Conservation (phyloP, 37 sponge, comb jelly and placozoan species). For the Chondrosia reniformis region DNA sequence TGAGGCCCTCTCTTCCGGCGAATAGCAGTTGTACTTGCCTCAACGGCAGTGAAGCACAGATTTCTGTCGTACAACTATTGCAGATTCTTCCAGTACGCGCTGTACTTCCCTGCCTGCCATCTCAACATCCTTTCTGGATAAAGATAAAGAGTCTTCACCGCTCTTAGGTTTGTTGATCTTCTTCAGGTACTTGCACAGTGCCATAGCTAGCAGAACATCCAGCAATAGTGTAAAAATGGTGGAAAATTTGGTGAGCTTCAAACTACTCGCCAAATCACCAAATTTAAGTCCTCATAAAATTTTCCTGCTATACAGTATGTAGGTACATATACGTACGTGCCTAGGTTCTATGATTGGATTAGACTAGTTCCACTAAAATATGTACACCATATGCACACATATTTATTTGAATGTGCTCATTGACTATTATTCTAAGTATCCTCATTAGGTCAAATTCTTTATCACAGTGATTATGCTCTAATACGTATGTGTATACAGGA, state of each 20-base stretch:
- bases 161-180: neutral
- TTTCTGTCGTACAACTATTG: neutral
- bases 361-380: too few relatives aligned
- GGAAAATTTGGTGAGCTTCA: constrained; percentile 7
- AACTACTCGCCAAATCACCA: constrained; percentile 7
- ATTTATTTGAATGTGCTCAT: too few relatives aligned
- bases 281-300: constrained; percentile 2
- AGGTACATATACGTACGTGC: too few relatives aligned
- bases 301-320: constrained; percentile 1
- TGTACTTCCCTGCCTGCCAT: constrained; percentile 3
- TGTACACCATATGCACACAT: too few relatives aligned
- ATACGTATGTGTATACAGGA: constrained; percentile 37
- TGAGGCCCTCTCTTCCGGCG: constrained; percentile 12
- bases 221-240: too few relatives aligned
- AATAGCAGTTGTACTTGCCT: constrained; percentile 10
- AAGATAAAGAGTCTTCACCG: neutral
- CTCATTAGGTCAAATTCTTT: too few relatives aligned
- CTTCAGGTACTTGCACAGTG: neutral
- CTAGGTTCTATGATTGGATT: too few relatives aligned
- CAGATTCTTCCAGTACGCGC: neutral
- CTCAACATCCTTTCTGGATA: constrained; percentile 1
- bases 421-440: too few relatives aligned
- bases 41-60: neutral
- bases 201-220: neutral
- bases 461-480: neutral